These are phyloP conservation scores for Homalodisca vitripennis DNA, from an alignment of 1,140 invertebrate genomes.

Conservation along the genomic window DNA sequence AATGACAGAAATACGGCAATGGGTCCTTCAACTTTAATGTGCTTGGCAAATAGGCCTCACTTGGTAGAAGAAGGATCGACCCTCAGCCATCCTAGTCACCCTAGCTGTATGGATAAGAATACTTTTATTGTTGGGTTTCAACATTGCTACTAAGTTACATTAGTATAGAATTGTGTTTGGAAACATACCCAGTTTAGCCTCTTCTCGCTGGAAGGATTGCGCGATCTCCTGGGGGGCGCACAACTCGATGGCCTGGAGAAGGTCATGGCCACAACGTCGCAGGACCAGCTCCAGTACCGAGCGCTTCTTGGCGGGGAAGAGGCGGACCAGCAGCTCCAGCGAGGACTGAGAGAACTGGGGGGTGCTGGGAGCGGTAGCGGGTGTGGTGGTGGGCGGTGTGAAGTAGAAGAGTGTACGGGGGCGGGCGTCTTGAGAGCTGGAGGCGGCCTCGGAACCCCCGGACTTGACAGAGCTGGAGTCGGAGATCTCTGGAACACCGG, in stretches of 20 bases:
- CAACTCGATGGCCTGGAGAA: conserved; percentile 77
- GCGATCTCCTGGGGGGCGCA: conserved; percentile 29
- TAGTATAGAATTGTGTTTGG: not conserved
- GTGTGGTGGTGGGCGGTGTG: not conserved
- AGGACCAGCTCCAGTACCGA: conserved; percentile 85
- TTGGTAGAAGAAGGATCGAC: not conserved
- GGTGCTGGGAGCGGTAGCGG: not conserved
- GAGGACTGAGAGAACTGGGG: conserved; percentile 47
- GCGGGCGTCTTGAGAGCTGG: not conserved
- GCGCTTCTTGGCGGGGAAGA: conserved; percentile 85
- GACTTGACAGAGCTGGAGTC: conserved; percentile 8
- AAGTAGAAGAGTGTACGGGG: too few species aligned
- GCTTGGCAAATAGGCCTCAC: not conserved
- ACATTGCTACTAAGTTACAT: not conserved
- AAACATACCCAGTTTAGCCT: not conserved
- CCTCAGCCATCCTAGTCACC: not conserved
- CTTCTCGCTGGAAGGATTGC: not conserved
- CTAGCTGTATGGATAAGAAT: not conserved
- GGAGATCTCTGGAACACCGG: conserved; percentile 7
- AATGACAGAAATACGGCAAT: not conserved
- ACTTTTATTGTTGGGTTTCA: not conserved
- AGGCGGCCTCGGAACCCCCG: not conserved
- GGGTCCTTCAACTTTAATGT: not conserved
- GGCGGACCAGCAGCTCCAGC: conserved; percentile 77
- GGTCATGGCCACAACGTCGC: conserved; percentile 79